phyloP scores from a whole-genome alignment of 2,797 vertebrate species.

The Acipenser transmontanus region DNA sequence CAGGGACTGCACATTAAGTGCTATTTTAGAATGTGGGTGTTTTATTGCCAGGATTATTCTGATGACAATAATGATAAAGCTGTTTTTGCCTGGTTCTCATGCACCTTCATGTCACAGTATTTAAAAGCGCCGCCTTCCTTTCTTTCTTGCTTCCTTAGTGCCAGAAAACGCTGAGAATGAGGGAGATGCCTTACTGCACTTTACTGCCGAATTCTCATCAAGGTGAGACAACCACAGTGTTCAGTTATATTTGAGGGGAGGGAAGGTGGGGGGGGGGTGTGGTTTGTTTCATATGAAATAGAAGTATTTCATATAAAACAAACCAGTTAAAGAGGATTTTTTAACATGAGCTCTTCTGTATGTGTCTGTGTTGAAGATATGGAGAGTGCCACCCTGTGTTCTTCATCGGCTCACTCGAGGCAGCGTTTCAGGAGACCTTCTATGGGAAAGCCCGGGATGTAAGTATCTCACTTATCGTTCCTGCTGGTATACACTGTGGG shows the following conservation, averaged over 20 bases:
- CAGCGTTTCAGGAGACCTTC: constrained; percentile 98
- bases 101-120: too few relatives aligned
- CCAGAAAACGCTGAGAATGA: constrained; percentile 98
- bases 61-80: too few relatives aligned
- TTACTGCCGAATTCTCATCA: constrained; percentile 98
- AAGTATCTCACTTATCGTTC: constrained; percentile 50
- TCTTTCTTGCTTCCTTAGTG: constrained; percentile 61
- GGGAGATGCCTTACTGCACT: constrained; percentile 98
- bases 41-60: too few relatives aligned
- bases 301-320: too few relatives aligned
- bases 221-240: constrained; percentile 60
- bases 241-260: too few relatives aligned
- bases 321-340: too few relatives aligned
- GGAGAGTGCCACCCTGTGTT: constrained; percentile 97
- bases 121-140: too few relatives aligned
- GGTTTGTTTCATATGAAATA: too few relatives aligned
- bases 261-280: too few relatives aligned
- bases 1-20: too few relatives aligned
- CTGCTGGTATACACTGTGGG: not conserved
- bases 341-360: not conserved
- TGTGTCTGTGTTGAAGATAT: constrained; percentile 69
- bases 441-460: constrained; percentile 98
- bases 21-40: too few relatives aligned
- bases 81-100: too few relatives aligned
- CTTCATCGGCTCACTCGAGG: constrained; percentile 96